phyloP scores from a whole-genome alignment of 1,140 invertebrate genomes.

The Formica exsecta region DNA sequence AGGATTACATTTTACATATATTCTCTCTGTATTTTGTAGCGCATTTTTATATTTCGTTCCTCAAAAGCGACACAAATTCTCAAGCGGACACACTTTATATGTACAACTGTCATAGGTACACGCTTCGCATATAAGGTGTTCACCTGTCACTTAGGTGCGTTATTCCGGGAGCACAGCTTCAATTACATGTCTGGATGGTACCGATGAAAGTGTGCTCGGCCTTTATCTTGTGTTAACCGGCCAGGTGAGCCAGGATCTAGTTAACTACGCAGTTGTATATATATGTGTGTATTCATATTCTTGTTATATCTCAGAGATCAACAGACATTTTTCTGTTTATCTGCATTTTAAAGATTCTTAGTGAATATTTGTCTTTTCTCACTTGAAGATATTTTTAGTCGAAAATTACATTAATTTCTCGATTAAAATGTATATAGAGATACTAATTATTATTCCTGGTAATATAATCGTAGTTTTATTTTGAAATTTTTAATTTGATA shows the following conservation, averaged over 20 bases:
- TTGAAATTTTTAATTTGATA: not conserved
- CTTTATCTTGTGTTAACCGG: slow-evolving; percentile 26
- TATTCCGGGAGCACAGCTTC: slow-evolving; percentile 79
- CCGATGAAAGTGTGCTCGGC: not conserved
- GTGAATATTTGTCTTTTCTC: not conserved
- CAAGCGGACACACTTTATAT: not conserved
- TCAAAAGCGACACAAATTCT: slow-evolving; percentile 16
- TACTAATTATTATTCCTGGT: not conserved
- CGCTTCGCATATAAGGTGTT: slow-evolving; percentile 81
- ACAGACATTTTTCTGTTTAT: slow-evolving; percentile 21
- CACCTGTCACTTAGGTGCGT: slow-evolving; percentile 81
- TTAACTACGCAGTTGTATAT: not conserved
- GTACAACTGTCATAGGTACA: slow-evolving; percentile 53
- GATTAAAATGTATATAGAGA: not conserved
- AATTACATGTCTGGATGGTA: slow-evolving; percentile 74
- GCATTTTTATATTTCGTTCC: slow-evolving; percentile 24
- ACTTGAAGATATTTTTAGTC: not conserved
- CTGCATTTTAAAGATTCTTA: slow-evolving; percentile 6
- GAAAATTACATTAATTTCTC: not conserved
- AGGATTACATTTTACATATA: slow-evolving; percentile 19
- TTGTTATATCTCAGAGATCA: slow-evolving; percentile 34
- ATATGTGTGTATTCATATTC: not conserved
- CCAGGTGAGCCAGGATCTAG: not conserved
- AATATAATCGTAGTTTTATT: slow-evolving; percentile 15
- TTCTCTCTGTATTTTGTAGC: slow-evolving; percentile 5